A percentile compares a stretch with the other conserved stretches of the same genome.
phyloP scores from a whole-genome alignment of 2,797 vertebrate genomes.

The Natrix natrix region DNA sequence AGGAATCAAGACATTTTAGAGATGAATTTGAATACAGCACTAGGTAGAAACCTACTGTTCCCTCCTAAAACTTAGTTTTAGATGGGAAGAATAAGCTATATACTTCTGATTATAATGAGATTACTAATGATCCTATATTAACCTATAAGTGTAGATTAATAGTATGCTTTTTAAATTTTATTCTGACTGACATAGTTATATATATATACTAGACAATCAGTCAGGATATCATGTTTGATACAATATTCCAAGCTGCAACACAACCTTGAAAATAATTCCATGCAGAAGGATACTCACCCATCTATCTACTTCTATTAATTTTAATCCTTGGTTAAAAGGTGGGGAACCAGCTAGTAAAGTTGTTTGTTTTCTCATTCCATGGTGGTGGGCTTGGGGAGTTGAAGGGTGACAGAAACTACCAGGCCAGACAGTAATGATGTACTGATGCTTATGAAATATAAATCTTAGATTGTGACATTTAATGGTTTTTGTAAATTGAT shows the following conservation, averaged over 20 bases:
- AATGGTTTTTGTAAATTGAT: not conserved
- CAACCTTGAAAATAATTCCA: not conserved
- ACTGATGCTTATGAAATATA: not conserved
- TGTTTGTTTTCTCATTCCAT: not conserved
- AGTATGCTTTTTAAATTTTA: not conserved
- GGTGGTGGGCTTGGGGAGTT: not conserved
- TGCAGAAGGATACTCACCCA: not conserved
- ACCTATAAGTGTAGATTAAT: not conserved
- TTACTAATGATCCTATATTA: not conserved
- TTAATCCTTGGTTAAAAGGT: not conserved
- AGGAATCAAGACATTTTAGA: not conserved
- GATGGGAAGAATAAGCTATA: not conserved
- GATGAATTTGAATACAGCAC: not conserved
- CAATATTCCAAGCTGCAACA: not conserved
- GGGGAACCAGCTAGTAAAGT: not conserved
- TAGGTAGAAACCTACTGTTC: not conserved
- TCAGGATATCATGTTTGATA: not conserved
- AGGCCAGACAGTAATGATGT: not conserved
- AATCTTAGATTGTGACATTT: not conserved
- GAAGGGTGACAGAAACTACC: not conserved
- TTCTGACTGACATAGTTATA: not conserved
- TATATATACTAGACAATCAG: not conserved
- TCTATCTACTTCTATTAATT: not conserved
- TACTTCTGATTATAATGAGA: not conserved
- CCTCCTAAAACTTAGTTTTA: not conserved